Conservation (phyloP, 2,113 vertebrate species). For the Heliornis fulica region DNA sequence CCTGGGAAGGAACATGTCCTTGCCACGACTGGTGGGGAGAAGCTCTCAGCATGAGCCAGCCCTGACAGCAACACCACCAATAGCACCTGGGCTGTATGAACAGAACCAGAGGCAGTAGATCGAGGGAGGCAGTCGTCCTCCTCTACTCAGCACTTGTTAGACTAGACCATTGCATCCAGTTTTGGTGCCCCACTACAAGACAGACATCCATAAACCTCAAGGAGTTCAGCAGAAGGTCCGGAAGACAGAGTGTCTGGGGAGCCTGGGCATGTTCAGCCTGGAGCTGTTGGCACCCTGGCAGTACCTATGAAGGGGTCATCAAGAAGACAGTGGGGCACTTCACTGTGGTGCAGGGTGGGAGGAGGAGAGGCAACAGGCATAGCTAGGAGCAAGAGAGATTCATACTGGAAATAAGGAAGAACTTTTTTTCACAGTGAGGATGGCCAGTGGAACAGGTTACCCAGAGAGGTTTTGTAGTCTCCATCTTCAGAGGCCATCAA, state of each 20-base stretch:
- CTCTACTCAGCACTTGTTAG: neutral
- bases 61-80: neutral
- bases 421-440: neutral
- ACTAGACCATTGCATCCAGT: neutral
- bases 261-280: neutral
- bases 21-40: neutral
- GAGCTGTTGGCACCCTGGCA: neutral
- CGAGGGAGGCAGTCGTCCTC: neutral
- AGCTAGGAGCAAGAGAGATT: neutral
- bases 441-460: neutral
- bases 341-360: neutral
- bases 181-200: neutral
- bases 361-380: neutral
- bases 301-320: neutral
- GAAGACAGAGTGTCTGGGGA: neutral
- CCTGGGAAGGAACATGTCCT: neutral
- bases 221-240: neutral
- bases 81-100: neutral
- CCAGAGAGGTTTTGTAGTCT: neutral
- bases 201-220: neutral
- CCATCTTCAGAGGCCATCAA: neutral
- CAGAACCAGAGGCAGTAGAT: neutral
- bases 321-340: neutral
- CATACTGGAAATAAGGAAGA: neutral
- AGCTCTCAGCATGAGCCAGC: neutral